Base-by-base conservation (phyloP, 2,113 vertebrate species). In the Misgurnus anguillicaudatus region DNA sequence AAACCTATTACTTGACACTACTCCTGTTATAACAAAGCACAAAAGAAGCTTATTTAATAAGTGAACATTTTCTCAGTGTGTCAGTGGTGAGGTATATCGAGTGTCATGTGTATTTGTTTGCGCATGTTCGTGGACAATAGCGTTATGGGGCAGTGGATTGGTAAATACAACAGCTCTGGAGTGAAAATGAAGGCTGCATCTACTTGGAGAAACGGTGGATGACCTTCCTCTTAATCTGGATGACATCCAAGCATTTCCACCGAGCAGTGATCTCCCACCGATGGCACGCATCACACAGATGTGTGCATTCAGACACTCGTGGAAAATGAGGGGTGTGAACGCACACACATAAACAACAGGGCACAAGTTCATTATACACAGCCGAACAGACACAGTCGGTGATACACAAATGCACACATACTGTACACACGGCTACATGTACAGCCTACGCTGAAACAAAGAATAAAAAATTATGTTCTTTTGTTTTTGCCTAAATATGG, bases 181-280 rank as follows among this genome's bases (percentile, higher is more conserved):
- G 80, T 83, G 85, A 85, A 87, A 86, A 87, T 88, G 86, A 78
- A 86, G 90, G 90, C 87, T 68, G 75, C 65, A 77, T 75, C 61
- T 82, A 82, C 82, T 80, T 80, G 82, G 60, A 81, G 65, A 81
- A 89, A 88, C 87, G 85, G 87, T 81, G 88, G 87, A 92, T 90
- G 89, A 91, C 89, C 87, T 84, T 90, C 87, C 86, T 83, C 83
- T 74, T 85, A 80, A 19, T 87, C 88, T 90, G 88, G 87, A 91
- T 82, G 42, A 78, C 83, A 78, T 89, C 90, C 90, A 90, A 87
- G 88, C 84, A 84, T 83, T 86, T 91, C 89, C 90, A 91, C 89
- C 88, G 88, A 87, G 87, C 88, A 89, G 86, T 89, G 88, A 87
- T 84, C 89, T 87, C 85, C 88, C 87, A 81, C 88, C 42, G 63